Evolutionary conservation across 1,140 invertebrate genomes (phyloP).

Genomic region (Acyrthosiphon pisum): DNA sequence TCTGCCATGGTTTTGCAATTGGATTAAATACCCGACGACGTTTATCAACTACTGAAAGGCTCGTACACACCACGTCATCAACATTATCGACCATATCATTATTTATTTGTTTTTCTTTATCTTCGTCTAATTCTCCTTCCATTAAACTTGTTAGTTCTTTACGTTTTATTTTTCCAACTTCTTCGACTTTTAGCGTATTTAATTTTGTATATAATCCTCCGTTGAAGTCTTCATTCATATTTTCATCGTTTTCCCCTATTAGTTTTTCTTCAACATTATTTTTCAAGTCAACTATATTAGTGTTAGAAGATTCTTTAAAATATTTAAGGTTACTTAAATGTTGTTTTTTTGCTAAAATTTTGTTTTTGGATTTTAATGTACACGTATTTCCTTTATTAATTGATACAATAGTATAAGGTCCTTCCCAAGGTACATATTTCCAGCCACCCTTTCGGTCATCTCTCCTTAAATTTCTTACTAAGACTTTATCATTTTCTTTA

Average conservation of each 20-base stretch:
- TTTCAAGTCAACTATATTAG: neutral
- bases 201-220: too few species aligned
- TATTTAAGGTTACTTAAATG: neutral
- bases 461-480: too few species aligned
- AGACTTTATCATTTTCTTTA: neutral
- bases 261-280: too few species aligned
- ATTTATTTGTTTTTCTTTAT: neutral
- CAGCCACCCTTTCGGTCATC: too few species aligned
- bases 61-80: neutral
- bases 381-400: neutral
- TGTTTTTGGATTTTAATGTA: neutral
- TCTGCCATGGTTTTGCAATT: neutral
- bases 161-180: too few species aligned
- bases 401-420: neutral
- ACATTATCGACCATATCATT: too few species aligned
- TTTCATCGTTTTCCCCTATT: too few species aligned
- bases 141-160: too few species aligned
- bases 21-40: neutral
- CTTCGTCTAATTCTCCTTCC: neutral
- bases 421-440: neutral
- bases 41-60: neutral
- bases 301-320: neutral
- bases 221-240: too few species aligned
- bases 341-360: neutral
- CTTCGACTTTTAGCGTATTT: too few species aligned